phyloP scores from a whole-genome alignment of 1,140 invertebrate species.

The Marisa cornuarietis region DNA sequence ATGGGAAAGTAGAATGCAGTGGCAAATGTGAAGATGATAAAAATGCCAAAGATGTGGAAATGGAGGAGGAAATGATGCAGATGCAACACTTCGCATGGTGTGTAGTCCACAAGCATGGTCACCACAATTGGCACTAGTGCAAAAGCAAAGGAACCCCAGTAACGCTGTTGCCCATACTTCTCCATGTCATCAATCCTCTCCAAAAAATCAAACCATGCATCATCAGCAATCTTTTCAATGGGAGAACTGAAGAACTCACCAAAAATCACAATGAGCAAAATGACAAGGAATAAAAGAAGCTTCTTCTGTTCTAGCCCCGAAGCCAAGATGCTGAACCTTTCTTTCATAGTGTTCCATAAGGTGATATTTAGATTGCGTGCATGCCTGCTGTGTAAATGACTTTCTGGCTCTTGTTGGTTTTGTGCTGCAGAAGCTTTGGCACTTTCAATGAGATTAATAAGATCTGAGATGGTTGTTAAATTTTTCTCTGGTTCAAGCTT shows the following conservation, averaged over 20 bases:
- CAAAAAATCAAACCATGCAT: conserved; percentile 63
- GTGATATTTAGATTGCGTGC: conserved; percentile 7
- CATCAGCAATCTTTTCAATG: conserved; percentile 61
- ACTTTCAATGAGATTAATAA: too few species aligned
- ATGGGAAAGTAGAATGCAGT: conserved; percentile 57
- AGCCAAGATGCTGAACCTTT: conserved; percentile 17
- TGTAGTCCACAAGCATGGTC: conserved; percentile 51
- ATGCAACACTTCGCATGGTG: conserved; percentile 52
- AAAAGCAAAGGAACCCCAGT: conserved; percentile 55
- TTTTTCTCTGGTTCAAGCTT: not conserved
- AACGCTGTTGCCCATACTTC: conserved; percentile 61
- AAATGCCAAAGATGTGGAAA: conserved; percentile 56
- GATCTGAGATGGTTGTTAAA: too few species aligned
- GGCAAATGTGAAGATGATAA: conserved; percentile 50
- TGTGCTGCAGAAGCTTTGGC: too few species aligned
- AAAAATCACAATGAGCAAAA: conserved; percentile 49
- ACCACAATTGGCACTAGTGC: conserved; percentile 52
- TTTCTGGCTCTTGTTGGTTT: too few species aligned
- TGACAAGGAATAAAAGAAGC: conserved; percentile 45
- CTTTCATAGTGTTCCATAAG: conserved; percentile 23
- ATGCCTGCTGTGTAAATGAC: too few species aligned
- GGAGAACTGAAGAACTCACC: conserved; percentile 58
- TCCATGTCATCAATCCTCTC: conserved; percentile 62
- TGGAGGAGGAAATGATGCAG: conserved; percentile 60
- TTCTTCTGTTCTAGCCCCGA: conserved; percentile 27